Evolutionary conservation across 1,140 invertebrate genomes (phyloP).

Genomic region (Amphibalanus amphitrite): DNA sequence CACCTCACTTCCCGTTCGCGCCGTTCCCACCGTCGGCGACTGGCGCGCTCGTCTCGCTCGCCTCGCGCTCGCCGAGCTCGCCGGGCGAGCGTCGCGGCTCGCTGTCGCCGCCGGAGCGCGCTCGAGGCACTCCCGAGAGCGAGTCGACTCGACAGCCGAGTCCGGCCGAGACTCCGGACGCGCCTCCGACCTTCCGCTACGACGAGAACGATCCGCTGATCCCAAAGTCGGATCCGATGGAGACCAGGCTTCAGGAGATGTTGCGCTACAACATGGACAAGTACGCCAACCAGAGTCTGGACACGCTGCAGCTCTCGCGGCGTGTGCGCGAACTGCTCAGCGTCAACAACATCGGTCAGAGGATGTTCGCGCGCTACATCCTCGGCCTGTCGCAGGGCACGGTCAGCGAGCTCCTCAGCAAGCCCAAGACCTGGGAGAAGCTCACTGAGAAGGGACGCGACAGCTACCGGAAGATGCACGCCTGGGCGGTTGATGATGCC

Average conservation of each 20-base stretch:
- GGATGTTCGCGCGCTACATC: constrained; percentile 96
- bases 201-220: constrained; percentile 49
- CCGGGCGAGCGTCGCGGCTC: no score
- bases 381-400: constrained; percentile 88
- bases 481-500: constrained; percentile 93
- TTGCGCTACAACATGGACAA: constrained; percentile 45
- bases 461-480: constrained; percentile 98
- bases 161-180: neutral
- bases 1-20: constrained; percentile 34
- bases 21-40: constrained; percentile 48
- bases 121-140: neutral
- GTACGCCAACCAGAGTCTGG: constrained; percentile 77
- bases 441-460: constrained; percentile 97
- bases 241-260: constrained; percentile 77
- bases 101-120: neutral
- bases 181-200: constrained; percentile 13
- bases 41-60: constrained; percentile 22
- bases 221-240: constrained; percentile 79
- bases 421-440: constrained; percentile 99
- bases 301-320: constrained; percentile 84
- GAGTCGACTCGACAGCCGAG: neutral
- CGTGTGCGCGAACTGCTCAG: constrained; percentile 86
- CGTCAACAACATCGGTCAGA: constrained; percentile 95
- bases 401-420: constrained; percentile 92
- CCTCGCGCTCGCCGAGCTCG: neutral